Base-by-base conservation (phyloP, 2,113 vertebrate genomes). In the Oxygymnocypris stewartii region DNA sequence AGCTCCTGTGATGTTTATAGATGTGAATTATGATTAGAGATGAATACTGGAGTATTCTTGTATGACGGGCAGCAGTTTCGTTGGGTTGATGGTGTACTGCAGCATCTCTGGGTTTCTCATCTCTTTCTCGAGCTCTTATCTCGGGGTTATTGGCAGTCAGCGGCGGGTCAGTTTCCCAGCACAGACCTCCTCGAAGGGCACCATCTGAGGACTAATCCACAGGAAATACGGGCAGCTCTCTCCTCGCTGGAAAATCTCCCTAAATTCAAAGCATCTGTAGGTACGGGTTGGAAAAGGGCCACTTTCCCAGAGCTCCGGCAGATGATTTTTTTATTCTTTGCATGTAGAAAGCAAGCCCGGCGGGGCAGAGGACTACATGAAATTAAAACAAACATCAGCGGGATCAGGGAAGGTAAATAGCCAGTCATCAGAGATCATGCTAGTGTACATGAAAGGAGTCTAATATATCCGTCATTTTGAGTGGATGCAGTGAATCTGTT, bases 231-330 rank as follows among this genome's bases (percentile, higher is more conserved):
- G 76, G 84, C 93, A 93, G 93, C 92, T 94, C 91, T 88, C 88
- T 82, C 78, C 82, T 85, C 88, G 86, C 75, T 74, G 92, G 88
- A 90, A 94, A 93, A 94, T 90, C 94, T 90, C 89, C 7, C 87
- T 12, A 95, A 95, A 95, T 92, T 94, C 91, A 93, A 95, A 95
- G 94, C 94, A 95, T 95, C 93, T 95, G 94, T 91, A 91, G 67
- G 31, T 47, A 73, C 89, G 84, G 87, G 84, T 88, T 18, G 89
- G 65, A 69, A 35, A 31, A 75, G 71, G 28, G 28, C 77, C 25
- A 16, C 88, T 91, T 94, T 95, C 93, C 92, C 93, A 94, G 91
- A 93, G 92, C 90, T 90, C 85, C 84, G 87, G 86, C 85, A 89
- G 92, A 94, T 92, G 91, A 92, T 91, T 90, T 92, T 59, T 92